Base-by-base conservation (phyloP, 2,113 vertebrate genomes). In the Cynoglossus semilaevis region DNA sequence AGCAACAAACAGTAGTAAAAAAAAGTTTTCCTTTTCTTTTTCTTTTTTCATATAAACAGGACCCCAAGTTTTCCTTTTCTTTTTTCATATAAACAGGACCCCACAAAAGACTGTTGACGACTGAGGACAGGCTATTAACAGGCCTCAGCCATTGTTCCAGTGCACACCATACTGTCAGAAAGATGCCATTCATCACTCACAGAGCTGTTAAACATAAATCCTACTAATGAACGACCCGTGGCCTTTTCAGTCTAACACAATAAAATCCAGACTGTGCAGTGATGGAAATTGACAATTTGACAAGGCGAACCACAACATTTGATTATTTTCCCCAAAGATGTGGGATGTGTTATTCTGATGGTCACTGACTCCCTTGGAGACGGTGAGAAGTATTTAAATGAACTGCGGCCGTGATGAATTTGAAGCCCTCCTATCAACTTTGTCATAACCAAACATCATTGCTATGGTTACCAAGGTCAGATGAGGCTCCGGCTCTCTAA, bases 41-140 rank as follows among this genome's bases (percentile, higher is more conserved):
- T n/a, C n/a, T n/a, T n/a, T n/a, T n/a, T n/a, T n/a, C 34, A 49
- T 69, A 74, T 44, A 46, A 64, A 37, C 52, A 9, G 38, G 63
- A 73, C 48, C 52, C 36, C 10, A 43, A n/a, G n/a, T n/a, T n/a
- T n/a, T n/a, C n/a, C n/a, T n/a, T n/a, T n/a, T n/a, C n/a, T n/a
- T n/a, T n/a, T n/a, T n/a, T n/a, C 34, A 49, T 69, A 74, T 44
- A 46, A 64, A 37, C 52, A 9, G 38, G 63, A 73, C 48, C 52
- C 36, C 10, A 43, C 56, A 22, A 47, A 70, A 70, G 69, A 78
- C 59, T 63, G 60, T 50, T 19, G 68, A 59, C 67, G 71, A 69
- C 77, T 79, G 61, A 78, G 74, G 72, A 72, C 84, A 76, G 41
- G 14, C 43, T 72, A 76, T 66, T 43, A 83, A 80, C 70, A 76